Conservation (phyloP, 2,888 invertebrate species). For the Drosophila nigricruria region DNA sequence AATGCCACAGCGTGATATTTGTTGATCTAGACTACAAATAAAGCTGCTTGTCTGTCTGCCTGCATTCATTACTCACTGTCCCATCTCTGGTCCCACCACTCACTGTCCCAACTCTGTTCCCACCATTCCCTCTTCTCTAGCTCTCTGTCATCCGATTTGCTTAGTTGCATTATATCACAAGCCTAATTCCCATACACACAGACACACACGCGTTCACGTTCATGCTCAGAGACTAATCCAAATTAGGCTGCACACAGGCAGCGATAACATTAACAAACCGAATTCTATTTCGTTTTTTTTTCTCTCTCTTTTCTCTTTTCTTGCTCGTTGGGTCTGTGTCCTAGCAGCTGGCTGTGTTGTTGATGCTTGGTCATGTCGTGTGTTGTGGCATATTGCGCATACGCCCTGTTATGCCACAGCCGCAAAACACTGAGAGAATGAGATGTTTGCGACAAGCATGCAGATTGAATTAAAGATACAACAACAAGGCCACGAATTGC, state of each 20-base stretch:
- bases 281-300: slow-evolving; percentile 10
- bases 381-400: slow-evolving; percentile 67
- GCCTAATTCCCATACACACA: slow-evolving; percentile 64
- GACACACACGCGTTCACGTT: slow-evolving; percentile 7
- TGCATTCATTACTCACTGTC: slow-evolving; percentile 72
- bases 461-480: slow-evolving; percentile 71
- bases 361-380: slow-evolving; percentile 10
- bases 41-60: slow-evolving; percentile 25
- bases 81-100: not conserved
- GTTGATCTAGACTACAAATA: slow-evolving; percentile 42
- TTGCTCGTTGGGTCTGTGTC: slow-evolving; percentile 15
- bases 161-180: slow-evolving; percentile 70
- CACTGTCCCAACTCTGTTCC: not conserved
- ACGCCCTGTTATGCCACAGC: slow-evolving; percentile 51
- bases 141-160: slow-evolving; percentile 43
- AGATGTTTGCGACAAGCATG: slow-evolving; percentile 58
- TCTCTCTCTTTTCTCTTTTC: not conserved
- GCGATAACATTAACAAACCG: slow-evolving; percentile 48
- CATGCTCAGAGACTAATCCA: slow-evolving; percentile 52
- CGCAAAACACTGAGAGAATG: slow-evolving; percentile 12
- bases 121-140: not conserved
- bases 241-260: slow-evolving; percentile 58
- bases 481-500: slow-evolving; percentile 33
- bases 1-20: slow-evolving; percentile 36
- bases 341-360: slow-evolving; percentile 33